Conservation (phyloP, 2,113 vertebrate genomes). For the Oreocharis arfaki region DNA sequence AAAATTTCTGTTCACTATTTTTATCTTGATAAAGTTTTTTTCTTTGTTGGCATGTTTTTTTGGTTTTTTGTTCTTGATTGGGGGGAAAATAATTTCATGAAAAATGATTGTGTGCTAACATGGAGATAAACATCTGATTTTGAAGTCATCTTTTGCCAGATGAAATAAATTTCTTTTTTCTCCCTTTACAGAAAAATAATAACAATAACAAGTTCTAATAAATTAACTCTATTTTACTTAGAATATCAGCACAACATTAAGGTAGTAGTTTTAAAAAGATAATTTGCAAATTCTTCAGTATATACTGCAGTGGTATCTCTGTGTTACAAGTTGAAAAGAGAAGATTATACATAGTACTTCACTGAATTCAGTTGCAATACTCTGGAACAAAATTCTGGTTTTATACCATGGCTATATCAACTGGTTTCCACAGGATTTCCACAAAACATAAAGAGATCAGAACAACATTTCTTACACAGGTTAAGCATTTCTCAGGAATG, state of each 20-base stretch:
- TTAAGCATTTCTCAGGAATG: background rate
- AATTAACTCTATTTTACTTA: background rate
- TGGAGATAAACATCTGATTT: background rate
- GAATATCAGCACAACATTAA: background rate
- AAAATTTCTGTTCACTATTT: background rate
- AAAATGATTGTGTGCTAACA: background rate
- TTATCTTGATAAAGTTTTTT: background rate
- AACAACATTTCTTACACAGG: background rate
- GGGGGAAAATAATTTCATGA: background rate
- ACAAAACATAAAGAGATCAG: background rate
- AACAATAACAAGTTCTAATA: background rate
- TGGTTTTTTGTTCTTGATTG: background rate
- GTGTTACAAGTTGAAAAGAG: background rate
- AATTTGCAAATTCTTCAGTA: background rate
- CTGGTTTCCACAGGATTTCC: background rate
- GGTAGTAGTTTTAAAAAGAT: background rate
- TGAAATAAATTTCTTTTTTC: background rate
- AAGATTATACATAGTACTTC: background rate
- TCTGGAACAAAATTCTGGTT: background rate
- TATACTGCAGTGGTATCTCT: background rate
- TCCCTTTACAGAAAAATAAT: background rate
- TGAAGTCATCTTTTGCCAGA: background rate
- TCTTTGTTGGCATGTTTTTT: background rate
- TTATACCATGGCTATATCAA: background rate
- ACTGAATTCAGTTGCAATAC: background rate